Base-by-base conservation (phyloP, 2,888 invertebrate genomes). In the Rhamnusium bicolor region DNA sequence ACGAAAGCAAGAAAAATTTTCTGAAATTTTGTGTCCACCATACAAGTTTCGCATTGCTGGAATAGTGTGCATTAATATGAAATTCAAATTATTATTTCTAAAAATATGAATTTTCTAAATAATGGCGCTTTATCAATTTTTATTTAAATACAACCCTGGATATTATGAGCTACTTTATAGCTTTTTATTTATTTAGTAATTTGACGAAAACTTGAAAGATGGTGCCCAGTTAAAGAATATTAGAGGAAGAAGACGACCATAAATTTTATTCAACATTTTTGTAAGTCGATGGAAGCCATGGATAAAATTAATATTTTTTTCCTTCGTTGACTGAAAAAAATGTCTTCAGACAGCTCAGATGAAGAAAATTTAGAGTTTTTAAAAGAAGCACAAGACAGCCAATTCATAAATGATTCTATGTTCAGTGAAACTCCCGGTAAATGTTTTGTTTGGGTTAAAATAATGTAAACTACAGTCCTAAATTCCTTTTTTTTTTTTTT, bases 331-430 rank as follows among this genome's bases (percentile, higher is more conserved):
- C 18, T 29, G 58, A 58, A 40, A 71, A 84, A 81, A 76, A 86
- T 86, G 86, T 79, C 81, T 71, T 83, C 84, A 62, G 84, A 83
- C 76, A 83, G 83, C 69, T 87, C 87, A 10, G 87, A 87, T 40
- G 86, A 87, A 54, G 87, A 87, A 79, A 82, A 85, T 78, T 72
- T 84, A 24, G 79, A 81, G 10, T 75, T 81, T 67, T 71, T 87
- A 16, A 80, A 82, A 82, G 91, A 91, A 82, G 90, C 89, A 3
- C 87, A 91, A 1, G 91, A 91, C 79, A 81, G 78, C 19, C 86
- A 90, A 40, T 91, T 91, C 79, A 87, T 83, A 78, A 89, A 79
- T 82, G 89, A 86, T 84, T 85, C 71, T 76, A 85, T 84, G 84
- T 87, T 75, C 71, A 82, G 62, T 71, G 73, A 79, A 40, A 77